These are phyloP conservation scores for Connochaetes taurinus DNA, from an alignment of 2,113 vertebrate species.

Conservation along the genomic window DNA sequence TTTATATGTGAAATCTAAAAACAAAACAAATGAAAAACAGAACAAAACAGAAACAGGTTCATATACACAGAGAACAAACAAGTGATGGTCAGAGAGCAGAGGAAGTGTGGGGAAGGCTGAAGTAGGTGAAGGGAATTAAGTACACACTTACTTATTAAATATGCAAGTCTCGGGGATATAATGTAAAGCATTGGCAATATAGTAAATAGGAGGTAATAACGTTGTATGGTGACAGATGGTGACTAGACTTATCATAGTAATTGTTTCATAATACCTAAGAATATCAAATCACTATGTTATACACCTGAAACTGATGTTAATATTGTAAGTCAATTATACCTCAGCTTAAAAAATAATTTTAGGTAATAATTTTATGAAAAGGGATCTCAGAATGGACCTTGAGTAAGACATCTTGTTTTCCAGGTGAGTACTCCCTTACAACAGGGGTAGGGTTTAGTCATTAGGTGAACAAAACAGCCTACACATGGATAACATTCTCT, in stretches of 20 bases:
- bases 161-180: neutral
- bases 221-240: neutral
- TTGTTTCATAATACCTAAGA: neutral
- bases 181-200: neutral
- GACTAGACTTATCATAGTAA: neutral
- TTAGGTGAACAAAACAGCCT: neutral
- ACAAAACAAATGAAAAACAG: neutral
- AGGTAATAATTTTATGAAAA: neutral
- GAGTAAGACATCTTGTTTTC: neutral
- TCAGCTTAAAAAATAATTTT: neutral
- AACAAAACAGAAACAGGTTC: neutral
- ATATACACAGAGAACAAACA: neutral
- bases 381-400: neutral
- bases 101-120: neutral
- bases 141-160: neutral
- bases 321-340: neutral
- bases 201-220: neutral
- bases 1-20: neutral
- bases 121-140: neutral
- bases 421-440: neutral
- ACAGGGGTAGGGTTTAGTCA: neutral
- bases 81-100: neutral
- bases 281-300: neutral
- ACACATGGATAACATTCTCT: accelerated
- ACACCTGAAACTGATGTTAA: neutral